Evolutionary conservation across 2,888 invertebrate species (phyloP).

Genomic region (Nebria salina): DNA sequence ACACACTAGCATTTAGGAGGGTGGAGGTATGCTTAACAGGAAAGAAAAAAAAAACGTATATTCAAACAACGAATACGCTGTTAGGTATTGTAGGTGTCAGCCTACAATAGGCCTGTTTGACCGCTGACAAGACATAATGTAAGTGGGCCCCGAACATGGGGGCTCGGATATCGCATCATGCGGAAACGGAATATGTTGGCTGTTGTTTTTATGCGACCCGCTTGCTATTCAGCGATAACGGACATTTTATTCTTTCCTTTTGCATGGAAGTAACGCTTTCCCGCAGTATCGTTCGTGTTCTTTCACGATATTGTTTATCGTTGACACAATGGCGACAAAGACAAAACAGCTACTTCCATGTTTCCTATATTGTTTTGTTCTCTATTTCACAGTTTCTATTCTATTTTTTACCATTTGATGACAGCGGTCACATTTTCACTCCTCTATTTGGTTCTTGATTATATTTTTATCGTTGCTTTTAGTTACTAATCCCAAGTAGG

Average conservation of each 20-base stretch:
- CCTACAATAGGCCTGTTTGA: slow-evolving; percentile 1
- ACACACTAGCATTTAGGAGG: background rate
- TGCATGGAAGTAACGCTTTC: slow-evolving; percentile 33
- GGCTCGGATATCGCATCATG: slow-evolving; percentile 25
- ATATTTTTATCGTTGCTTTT: background rate
- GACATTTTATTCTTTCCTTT: slow-evolving; percentile 43
- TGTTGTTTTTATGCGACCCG: slow-evolving; percentile 26
- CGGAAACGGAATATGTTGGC: slow-evolving; percentile 25
- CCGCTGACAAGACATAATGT: background rate
- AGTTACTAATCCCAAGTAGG: background rate
- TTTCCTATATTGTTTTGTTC: slow-evolving; percentile 24
- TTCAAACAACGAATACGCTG: background rate
- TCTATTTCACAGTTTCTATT: slow-evolving; percentile 33
- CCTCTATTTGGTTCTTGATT: background rate
- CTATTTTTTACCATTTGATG: slow-evolving; percentile 9
- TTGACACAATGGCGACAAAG: background rate
- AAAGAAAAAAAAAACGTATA: background rate
- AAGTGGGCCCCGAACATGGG: slow-evolving; percentile 18
- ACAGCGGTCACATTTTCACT: slow-evolving; percentile 12
- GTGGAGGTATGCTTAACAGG: background rate
- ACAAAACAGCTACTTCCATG: slow-evolving; percentile 27
- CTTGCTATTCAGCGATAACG: slow-evolving; percentile 26
- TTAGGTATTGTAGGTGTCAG: background rate
- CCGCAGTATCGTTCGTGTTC: slow-evolving; percentile 19
- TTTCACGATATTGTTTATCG: slow-evolving; percentile 31